These are phyloP conservation scores for Oscheius myriophilus DNA, from an alignment of 2,888 invertebrate species.

Conservation along the genomic window DNA sequence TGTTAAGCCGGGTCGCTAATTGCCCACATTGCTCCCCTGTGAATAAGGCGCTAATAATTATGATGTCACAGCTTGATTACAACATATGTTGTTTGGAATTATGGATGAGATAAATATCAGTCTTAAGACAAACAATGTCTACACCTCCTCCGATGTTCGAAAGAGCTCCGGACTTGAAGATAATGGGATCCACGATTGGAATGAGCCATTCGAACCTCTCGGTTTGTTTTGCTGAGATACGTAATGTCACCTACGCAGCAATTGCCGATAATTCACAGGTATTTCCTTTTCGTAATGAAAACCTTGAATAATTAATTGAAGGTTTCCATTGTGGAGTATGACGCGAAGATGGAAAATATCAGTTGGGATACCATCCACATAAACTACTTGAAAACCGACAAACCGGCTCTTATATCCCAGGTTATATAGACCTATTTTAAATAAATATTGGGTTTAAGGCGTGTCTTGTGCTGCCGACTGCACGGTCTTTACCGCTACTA, in stretches of 20 bases:
- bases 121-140: neutral
- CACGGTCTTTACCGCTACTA: conserved; percentile 53
- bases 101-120: neutral
- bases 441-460: conserved; percentile 49
- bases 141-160: conserved; percentile 38
- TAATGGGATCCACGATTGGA: conserved; percentile 31
- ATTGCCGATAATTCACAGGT: conserved; percentile 34
- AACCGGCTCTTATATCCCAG: conserved; percentile 19
- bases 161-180: conserved; percentile 28
- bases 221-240: conserved; percentile 37
- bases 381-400: conserved; percentile 25
- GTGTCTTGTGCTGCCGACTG: conserved; percentile 53
- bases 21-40: too few species aligned
- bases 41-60: too few species aligned
- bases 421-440: neutral
- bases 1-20: too few species aligned
- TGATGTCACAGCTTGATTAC: neutral
- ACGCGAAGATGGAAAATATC: conserved; percentile 31
- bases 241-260: conserved; percentile 43
- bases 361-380: conserved; percentile 19
- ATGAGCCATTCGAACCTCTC: conserved; percentile 41
- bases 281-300: neutral
- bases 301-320: neutral
- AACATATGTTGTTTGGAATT: neutral
- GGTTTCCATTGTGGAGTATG: conserved; percentile 29